These are phyloP conservation scores for Fukomys damarensis DNA, from an alignment of 2,113 vertebrate genomes.

Conservation along the genomic window DNA sequence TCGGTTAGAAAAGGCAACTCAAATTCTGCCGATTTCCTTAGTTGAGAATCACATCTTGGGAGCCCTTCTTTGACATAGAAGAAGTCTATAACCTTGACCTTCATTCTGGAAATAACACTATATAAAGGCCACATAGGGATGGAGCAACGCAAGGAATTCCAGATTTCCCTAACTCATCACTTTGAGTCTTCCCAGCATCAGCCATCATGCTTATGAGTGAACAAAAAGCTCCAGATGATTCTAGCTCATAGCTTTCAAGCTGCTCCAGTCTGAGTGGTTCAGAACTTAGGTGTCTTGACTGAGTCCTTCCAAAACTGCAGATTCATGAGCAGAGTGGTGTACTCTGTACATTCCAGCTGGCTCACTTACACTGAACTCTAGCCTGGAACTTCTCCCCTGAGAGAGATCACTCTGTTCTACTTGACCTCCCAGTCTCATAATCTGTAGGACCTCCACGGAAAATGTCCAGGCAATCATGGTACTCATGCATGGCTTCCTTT, in stretches of 20 bases:
- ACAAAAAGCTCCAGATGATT: not conserved
- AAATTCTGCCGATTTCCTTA: not conserved
- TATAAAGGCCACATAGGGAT: not conserved
- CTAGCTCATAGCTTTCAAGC: not conserved
- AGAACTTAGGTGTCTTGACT: not conserved
- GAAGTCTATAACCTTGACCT: not conserved
- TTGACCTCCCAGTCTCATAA: not conserved
- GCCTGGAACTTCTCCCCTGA: not conserved
- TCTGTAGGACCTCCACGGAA: not conserved
- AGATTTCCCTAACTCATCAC: too few relatives aligned
- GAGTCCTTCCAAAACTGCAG: not conserved
- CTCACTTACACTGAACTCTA: not conserved
- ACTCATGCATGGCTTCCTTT: not conserved
- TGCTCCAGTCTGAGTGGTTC: not conserved
- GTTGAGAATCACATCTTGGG: not conserved
- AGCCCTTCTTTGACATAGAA: not conserved
- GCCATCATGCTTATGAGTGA: not conserved
- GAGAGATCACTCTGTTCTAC: not conserved
- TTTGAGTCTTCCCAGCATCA: not conserved
- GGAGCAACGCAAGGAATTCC: not conserved
- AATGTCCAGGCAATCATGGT: not conserved
- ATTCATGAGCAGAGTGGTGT: not conserved
- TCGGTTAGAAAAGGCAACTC: not conserved
- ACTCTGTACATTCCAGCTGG: not conserved
- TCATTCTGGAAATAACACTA: not conserved